Conservation (phyloP, 1,140 invertebrate species). For the Coptotermes formosanus region DNA sequence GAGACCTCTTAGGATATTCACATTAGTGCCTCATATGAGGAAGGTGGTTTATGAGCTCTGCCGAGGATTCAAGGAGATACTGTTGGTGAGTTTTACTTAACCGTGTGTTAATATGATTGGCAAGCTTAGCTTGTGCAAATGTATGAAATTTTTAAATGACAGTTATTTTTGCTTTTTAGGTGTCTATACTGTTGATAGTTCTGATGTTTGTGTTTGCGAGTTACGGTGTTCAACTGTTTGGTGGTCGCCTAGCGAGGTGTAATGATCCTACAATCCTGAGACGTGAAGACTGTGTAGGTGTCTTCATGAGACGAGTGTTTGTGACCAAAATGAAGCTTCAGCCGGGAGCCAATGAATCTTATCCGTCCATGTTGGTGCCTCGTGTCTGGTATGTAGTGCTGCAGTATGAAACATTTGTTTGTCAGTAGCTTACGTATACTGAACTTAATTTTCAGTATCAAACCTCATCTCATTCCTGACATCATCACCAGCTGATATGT, state of each 20-base stretch:
- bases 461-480: neutral
- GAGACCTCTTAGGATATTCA: constrained; percentile 94
- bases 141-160: no score
- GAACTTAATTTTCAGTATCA: no score
- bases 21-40: constrained; percentile 97
- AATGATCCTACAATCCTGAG: constrained; percentile 89
- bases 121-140: no score
- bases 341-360: constrained; percentile 76
- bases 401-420: neutral
- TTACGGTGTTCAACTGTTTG: constrained; percentile 97
- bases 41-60: constrained; percentile 99
- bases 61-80: constrained; percentile 98
- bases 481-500: neutral
- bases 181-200: constrained; percentile 95
- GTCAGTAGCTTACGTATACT: neutral
- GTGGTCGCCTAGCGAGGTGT: constrained; percentile 91
- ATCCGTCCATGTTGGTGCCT: constrained; percentile 94
- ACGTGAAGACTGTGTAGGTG: constrained; percentile 89
- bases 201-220: constrained; percentile 99
- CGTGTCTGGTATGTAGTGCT: constrained; percentile 81
- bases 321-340: constrained; percentile 97
- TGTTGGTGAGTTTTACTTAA: constrained; percentile 66
- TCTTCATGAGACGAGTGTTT: constrained; percentile 92
- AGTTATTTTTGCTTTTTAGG: constrained; percentile 52
- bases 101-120: neutral